Base-by-base conservation (phyloP, 2,113 vertebrate genomes). In the Anas platyrhynchos region DNA sequence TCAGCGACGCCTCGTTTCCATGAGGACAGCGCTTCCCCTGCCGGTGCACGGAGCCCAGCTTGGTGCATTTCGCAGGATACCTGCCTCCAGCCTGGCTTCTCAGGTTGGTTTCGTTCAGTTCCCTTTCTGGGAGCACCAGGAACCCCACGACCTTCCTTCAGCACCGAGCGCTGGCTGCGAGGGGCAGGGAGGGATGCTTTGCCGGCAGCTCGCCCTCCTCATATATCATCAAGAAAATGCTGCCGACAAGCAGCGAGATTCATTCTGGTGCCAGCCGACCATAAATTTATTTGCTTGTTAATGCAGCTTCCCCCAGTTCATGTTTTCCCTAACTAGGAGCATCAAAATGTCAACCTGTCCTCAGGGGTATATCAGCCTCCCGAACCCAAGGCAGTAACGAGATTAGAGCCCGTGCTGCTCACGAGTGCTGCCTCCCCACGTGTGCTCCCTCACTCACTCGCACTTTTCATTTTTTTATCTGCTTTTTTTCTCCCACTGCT, bases 321-420 rank as follows among this genome's bases (percentile, higher is more conserved):
- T 94, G 97, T 89, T 98, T 96, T 96, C 93, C 84, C 89, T 98
- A 98, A 97, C 48, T 93, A 97, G 95, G 94, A 98, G 82, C 96
- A 97, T 96, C 83, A 94, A 97, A 97, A 97, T 97, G 97, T 97
- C 97, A 98, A 48, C 97, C 94, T 97, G 96, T 97, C 97, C 97
- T 97, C 95, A 93, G 96, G 97, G 97, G 87, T 97, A 36, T 88
- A 96, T 97, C 96, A 97, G 88, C 94, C 94, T 97, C 93, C 83
- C 9, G 11, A 97, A 58, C 72, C 91, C 65, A 86, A 76, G 76
- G 74, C 82, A 20, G 74, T 88, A 95, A 97, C 3, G 3, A 97
- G 91, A 96, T 97, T 89, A 97, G 89, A 90, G 73, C 21, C 71
- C 12, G 2, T 31, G 84, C 78, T 85, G 43, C 31, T 95, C 80